Conservation (phyloP, 2,113 vertebrate genomes). For the Otus sunia region DNA sequence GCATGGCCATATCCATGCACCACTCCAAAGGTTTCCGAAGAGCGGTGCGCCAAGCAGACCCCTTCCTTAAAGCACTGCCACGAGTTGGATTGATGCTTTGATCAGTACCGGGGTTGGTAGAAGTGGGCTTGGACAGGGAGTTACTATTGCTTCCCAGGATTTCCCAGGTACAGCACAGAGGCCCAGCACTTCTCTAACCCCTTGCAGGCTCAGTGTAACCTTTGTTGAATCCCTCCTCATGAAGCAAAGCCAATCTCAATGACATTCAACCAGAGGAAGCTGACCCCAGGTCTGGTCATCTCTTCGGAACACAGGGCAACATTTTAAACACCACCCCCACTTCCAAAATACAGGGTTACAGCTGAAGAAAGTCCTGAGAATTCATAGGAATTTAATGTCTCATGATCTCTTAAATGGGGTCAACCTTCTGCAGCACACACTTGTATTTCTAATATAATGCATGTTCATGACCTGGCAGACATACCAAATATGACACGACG, state of each 20-base stretch:
- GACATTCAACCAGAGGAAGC: not conserved
- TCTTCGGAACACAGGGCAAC: not conserved
- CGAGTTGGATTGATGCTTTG: not conserved
- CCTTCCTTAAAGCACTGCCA: not conserved
- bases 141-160: not conserved
- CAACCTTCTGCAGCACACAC: not conserved
- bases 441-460: not conserved
- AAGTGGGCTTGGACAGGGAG: not conserved
- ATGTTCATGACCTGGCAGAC: not conserved
- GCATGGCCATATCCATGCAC: fast-evolving
- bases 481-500: not conserved
- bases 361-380: conserved; percentile 11
- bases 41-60: not conserved
- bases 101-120: not conserved
- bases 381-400: not conserved
- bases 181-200: not conserved
- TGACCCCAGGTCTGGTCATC: not conserved
- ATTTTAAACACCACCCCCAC: not conserved
- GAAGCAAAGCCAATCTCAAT: not conserved
- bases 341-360: not conserved
- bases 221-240: not conserved
- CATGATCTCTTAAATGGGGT: not conserved
- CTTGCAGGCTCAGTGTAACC: not conserved
- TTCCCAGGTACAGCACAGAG: not conserved
- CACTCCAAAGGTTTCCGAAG: not conserved